phyloP scores from a whole-genome alignment of 2,113 vertebrate genomes.

The Dasypus novemcinctus region DNA sequence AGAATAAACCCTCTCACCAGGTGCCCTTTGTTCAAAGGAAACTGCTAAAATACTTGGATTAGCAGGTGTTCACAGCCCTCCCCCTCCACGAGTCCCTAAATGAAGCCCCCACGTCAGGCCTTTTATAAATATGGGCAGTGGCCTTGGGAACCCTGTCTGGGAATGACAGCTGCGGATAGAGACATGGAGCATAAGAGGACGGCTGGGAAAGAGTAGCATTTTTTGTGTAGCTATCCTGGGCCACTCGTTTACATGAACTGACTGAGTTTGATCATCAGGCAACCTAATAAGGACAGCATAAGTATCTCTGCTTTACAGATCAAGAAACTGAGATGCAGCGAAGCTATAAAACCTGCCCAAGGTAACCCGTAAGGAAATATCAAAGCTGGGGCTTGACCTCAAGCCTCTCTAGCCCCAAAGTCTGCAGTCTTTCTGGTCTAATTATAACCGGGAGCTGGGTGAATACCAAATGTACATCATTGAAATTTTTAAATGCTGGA shows the following conservation, averaged over 20 bases:
- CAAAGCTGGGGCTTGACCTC: neutral
- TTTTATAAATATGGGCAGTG: neutral
- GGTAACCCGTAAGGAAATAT: neutral
- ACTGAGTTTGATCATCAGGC: neutral
- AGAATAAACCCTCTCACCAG: neutral
- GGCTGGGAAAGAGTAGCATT: conserved; percentile 54
- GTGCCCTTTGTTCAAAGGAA: conserved; percentile 39
- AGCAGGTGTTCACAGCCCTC: neutral
- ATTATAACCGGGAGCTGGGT: neutral
- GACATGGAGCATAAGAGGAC: neutral
- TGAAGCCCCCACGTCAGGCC: neutral
- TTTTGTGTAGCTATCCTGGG: conserved; percentile 38
- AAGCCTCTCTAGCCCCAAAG: neutral
- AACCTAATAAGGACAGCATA: neutral
- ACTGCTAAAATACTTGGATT: conserved; percentile 2
- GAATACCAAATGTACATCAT: neutral
- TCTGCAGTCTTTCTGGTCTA: neutral
- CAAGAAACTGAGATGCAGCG: neutral
- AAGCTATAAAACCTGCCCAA: neutral
- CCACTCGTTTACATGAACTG: neutral
- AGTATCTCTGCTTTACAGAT: neutral
- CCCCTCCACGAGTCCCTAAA: conserved; percentile 15
- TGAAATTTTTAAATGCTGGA: neutral
- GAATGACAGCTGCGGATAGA: conserved; percentile 57
- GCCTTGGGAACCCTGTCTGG: conserved; percentile 38